A percentile compares a stretch with the other conserved stretches of the same genome.
Conservation (phyloP, 1,140 invertebrate genomes). For the Scaptodrosophila lebanonensis region DNA sequence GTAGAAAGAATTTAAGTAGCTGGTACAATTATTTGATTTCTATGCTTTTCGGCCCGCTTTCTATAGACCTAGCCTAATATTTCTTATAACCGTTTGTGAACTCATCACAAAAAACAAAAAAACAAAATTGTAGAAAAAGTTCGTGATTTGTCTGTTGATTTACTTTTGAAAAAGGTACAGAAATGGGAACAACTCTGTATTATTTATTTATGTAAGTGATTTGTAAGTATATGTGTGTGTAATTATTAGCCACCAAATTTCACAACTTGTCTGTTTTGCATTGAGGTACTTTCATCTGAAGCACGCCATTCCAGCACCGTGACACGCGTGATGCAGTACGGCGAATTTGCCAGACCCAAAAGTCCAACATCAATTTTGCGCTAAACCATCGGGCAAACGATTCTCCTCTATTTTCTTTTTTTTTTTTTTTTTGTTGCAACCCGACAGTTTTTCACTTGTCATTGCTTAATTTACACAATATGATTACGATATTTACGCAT, state of each 20-base stretch:
- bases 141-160: no score
- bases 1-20: no score
- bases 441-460: conserved; percentile 62
- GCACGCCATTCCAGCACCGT: conserved; percentile 65
- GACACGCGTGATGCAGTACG: conserved; percentile 50
- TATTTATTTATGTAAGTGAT: conserved; percentile 22
- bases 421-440: no score
- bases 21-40: no score
- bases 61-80: no score
- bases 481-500: conserved; percentile 30
- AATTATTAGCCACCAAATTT: conserved; percentile 49
- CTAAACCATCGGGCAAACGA: conserved; percentile 34
- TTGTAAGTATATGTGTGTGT: conserved; percentile 19
- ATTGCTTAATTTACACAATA: conserved; percentile 29
- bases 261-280: conserved; percentile 56
- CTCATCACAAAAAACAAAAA: no score
- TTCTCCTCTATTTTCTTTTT: no score
- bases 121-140: no score
- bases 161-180: no score
- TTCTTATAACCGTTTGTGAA: no score
- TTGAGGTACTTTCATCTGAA: conserved; percentile 74
- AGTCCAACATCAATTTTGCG: conserved; percentile 77
- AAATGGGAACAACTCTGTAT: no score
- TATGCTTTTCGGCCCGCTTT: no score
- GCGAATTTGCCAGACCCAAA: conserved; percentile 66